Evolutionary conservation across 2,113 vertebrate species (phyloP).

Genomic region (Pollachius pollachius): DNA sequence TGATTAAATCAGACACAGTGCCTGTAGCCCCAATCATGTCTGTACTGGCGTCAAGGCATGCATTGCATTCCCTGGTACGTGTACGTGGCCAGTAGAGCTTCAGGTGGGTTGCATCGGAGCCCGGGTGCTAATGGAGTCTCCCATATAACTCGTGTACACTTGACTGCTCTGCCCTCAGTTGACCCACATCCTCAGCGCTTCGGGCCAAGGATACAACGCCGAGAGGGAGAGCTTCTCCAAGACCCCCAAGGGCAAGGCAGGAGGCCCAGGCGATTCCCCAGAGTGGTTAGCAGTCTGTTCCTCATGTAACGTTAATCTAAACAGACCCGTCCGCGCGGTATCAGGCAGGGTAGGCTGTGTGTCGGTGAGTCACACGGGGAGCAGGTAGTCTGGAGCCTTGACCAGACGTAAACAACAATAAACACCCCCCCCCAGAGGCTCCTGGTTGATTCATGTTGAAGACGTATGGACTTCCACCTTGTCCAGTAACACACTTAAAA

Average conservation of each 20-base stretch:
- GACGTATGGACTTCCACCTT: not conserved
- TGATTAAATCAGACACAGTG: no score
- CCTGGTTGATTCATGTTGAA: slow-evolving; percentile 16
- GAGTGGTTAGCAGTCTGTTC: slow-evolving; percentile 69
- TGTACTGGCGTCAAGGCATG: no score
- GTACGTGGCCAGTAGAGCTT: no score
- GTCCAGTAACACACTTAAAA: not conserved
- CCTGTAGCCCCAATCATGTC: not conserved
- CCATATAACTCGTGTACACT: no score
- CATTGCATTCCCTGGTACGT: no score
- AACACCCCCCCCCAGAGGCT: slow-evolving; percentile 23
- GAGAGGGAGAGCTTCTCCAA: slow-evolving; percentile 72
- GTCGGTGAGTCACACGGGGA: slow-evolving; percentile 12
- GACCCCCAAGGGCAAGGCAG: slow-evolving; percentile 37
- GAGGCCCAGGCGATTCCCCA: slow-evolving; percentile 49
- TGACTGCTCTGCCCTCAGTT: slow-evolving; percentile 47
- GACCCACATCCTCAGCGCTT: slow-evolving; percentile 49
- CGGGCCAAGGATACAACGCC: slow-evolving; percentile 6
- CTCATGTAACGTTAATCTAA: no score
- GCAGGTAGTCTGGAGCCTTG: slow-evolving; percentile 41
- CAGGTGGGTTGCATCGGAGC: no score
- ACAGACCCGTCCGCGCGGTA: no score
- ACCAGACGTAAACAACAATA: slow-evolving; percentile 60
- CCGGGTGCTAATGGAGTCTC: no score
- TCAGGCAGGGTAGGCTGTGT: no score